A percentile compares a stretch with the other conserved stretches of the same genome.
These are phyloP conservation scores for Anoplophora glabripennis DNA, from an alignment of 1,140 invertebrate genomes.

Conservation along the genomic window DNA sequence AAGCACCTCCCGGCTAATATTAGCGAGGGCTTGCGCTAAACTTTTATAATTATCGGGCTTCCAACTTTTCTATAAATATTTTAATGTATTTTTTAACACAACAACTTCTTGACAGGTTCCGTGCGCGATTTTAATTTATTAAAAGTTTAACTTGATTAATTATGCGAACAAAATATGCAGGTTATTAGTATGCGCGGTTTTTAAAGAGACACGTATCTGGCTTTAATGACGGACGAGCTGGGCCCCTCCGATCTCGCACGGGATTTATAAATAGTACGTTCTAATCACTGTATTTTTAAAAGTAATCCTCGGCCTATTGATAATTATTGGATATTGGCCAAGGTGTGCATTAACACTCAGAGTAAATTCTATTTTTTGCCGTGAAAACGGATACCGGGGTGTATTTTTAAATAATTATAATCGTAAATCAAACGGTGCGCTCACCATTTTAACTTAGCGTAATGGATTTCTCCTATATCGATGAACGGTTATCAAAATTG, in stretches of 20 bases:
- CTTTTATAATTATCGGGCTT: constrained; percentile 45
- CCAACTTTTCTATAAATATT: constrained; percentile 39
- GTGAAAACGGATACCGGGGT: neutral
- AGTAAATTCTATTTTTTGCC: constrained; percentile 3
- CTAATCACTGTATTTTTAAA: too few relatives aligned
- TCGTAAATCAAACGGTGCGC: too few relatives aligned
- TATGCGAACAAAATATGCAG: neutral
- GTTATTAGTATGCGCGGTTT: constrained; percentile 6
- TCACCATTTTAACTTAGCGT: too few relatives aligned
- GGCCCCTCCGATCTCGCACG: too few relatives aligned
- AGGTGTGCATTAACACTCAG: neutral
- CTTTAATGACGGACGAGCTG: neutral
- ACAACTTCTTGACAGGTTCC: constrained; percentile 26
- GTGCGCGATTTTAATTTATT: constrained; percentile 9
- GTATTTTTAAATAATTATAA: too few relatives aligned
- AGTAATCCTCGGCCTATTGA: neutral
- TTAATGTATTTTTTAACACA: constrained; percentile 38
- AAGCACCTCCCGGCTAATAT: constrained; percentile 35
- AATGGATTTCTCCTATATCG: too few relatives aligned
- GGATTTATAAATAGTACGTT: too few relatives aligned
- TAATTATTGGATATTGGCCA: neutral
- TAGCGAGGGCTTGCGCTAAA: constrained; percentile 32
- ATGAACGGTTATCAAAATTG: too few relatives aligned
- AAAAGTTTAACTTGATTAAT: constrained; percentile 17
- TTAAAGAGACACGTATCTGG: neutral